phyloP scores from a whole-genome alignment of 2,888 invertebrate genomes.

The Branchellion lobata region DNA sequence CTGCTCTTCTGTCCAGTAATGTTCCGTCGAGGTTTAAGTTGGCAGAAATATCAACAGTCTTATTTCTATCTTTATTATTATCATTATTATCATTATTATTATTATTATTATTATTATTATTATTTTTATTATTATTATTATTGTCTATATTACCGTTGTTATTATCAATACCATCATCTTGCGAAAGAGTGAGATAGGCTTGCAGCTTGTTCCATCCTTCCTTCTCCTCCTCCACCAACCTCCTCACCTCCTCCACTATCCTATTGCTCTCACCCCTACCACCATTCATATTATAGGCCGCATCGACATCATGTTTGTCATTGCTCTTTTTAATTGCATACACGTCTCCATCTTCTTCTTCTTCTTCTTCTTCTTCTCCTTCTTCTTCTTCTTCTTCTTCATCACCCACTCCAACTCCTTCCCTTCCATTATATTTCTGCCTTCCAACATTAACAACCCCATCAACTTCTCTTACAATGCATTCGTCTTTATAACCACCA shows the following conservation, averaged over 20 bases:
- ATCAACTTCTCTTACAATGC: too few species aligned
- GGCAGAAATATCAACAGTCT: not conserved
- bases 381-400: not conserved
- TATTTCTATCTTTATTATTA: not conserved
- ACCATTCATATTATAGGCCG: not conserved
- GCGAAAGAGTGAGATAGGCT: too few species aligned
- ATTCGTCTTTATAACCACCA: too few species aligned
- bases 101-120: not conserved
- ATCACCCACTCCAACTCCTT: too few species aligned
- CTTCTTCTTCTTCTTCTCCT: not conserved
- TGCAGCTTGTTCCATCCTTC: not conserved
- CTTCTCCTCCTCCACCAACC: constrained; percentile 12
- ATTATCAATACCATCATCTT: not conserved
- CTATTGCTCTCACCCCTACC: not conserved
- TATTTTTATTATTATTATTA: not conserved
- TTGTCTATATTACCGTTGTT: not conserved
- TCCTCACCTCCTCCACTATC: not conserved
- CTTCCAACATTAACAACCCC: too few species aligned
- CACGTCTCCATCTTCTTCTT: not conserved
- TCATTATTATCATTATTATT: not conserved
- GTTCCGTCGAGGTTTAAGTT: not conserved
- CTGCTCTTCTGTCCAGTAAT: not conserved
- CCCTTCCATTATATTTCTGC: too few species aligned
- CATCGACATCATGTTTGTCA: not conserved
- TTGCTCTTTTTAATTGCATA: not conserved